phyloP scores from a whole-genome alignment of 2,113 vertebrate genomes.

The Aspiorhynchus laticeps region DNA sequence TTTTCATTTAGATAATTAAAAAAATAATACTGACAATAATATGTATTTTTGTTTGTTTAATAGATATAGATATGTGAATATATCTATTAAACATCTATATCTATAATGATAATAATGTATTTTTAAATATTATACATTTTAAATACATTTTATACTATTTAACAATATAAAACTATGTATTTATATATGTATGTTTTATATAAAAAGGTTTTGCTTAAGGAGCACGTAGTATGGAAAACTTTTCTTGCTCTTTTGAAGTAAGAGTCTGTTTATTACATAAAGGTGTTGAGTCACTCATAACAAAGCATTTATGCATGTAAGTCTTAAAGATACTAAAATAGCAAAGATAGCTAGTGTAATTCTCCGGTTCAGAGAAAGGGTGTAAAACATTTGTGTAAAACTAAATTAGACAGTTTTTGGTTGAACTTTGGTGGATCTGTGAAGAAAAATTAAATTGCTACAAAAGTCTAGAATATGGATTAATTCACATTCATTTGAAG shows the following conservation, averaged over 20 bases:
- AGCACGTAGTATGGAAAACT: neutral
- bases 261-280: neutral
- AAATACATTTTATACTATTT: no score
- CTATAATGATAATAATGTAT: no score
- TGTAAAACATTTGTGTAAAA: neutral
- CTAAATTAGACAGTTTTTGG: neutral
- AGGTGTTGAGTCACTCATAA: neutral
- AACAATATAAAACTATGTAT: no score
- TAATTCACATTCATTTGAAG: constrained; percentile 2
- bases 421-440: neutral
- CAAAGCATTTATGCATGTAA: neutral
- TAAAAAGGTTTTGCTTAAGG: neutral
- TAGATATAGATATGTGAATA: no score
- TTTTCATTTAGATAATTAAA: no score
- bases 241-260: neutral
- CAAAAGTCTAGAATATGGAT: neutral
- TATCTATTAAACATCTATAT: no score
- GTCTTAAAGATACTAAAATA: neutral
- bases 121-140: no score
- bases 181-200: neutral
- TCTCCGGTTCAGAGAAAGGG: neutral
- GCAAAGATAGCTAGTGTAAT: neutral
- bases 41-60: no score
- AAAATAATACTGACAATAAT: no score
- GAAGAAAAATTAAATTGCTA: neutral